A percentile compares a stretch with the other conserved stretches of the same genome.
These are phyloP conservation scores for Trichogramma evanescens DNA, from an alignment of 2,888 invertebrate species.

Conservation along the genomic window DNA sequence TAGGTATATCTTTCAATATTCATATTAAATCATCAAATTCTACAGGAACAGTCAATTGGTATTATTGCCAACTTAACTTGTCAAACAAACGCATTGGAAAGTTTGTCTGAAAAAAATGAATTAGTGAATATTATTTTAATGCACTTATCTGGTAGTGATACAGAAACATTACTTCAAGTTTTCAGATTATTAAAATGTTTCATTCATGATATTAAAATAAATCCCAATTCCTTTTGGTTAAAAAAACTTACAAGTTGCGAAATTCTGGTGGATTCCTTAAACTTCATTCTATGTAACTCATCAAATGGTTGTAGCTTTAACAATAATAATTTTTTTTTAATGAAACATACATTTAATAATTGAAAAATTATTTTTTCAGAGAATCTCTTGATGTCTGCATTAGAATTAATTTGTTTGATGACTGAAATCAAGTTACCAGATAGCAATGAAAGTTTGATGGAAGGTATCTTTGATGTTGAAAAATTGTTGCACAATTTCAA, in stretches of 20 bases:
- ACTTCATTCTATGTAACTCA: conserved; percentile 69
- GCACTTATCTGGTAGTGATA: conserved; percentile 59
- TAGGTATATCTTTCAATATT: neutral
- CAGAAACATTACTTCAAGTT: conserved; percentile 66
- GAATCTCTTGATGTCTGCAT: conserved; percentile 31
- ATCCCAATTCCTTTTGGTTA: conserved; percentile 33
- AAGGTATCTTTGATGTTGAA: conserved; percentile 27
- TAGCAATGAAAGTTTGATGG: conserved; percentile 24
- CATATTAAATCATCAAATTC: neutral
- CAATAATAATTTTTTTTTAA: neutral
- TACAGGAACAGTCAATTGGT: conserved; percentile 73
- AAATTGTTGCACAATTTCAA: conserved; percentile 29
- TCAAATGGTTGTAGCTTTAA: conserved; percentile 48
- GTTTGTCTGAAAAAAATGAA: conserved; percentile 52
- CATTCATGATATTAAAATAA: conserved; percentile 40
- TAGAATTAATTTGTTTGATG: conserved; percentile 33
- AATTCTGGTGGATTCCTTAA: conserved; percentile 55
- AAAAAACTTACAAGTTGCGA: conserved; percentile 35
- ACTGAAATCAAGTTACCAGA: conserved; percentile 22
- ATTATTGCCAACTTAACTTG: conserved; percentile 80
- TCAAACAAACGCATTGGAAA: conserved; percentile 55
- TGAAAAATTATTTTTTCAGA: conserved; percentile 24
- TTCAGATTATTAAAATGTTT: conserved; percentile 56
- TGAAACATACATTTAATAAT: conserved; percentile 2
- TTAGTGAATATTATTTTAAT: conserved; percentile 55